Evolutionary conservation across 1,140 invertebrate species (phyloP).

Genomic region (Bombus superbus): DNA sequence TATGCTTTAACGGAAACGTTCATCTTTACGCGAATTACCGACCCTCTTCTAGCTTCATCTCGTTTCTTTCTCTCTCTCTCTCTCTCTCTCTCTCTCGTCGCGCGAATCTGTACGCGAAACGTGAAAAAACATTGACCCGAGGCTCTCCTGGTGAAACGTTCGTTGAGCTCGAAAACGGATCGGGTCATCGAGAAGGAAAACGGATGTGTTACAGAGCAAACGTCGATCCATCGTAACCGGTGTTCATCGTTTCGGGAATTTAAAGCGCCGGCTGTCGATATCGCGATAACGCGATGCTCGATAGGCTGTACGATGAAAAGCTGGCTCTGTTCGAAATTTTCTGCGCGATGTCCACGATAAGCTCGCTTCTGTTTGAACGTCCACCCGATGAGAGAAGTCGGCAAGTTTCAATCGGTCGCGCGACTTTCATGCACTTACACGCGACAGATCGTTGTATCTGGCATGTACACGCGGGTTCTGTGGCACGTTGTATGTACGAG

Average conservation of each 20-base stretch:
- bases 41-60: too few species aligned
- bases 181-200: not conserved
- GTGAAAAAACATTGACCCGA: not conserved
- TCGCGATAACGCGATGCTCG: slow-evolving; percentile 10
- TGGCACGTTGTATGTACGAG: not conserved
- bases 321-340: slow-evolving; percentile 19
- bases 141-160: not conserved
- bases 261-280: not conserved
- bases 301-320: slow-evolving; percentile 3
- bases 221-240: not conserved
- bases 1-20: slow-evolving; percentile 39
- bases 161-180: not conserved
- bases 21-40: slow-evolving; percentile 55
- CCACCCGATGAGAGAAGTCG: slow-evolving; percentile 13
- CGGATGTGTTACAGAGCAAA: too few species aligned
- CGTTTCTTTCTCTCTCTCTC: too few species aligned
- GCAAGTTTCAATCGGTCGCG: slow-evolving; percentile 20
- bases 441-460: too few species aligned
- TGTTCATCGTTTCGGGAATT: not conserved
- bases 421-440: not conserved
- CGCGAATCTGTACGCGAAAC: not conserved
- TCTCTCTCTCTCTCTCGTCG: not conserved
- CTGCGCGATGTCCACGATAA: slow-evolving; percentile 1
- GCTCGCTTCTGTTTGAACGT: slow-evolving; percentile 7
- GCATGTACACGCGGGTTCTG: not conserved